A percentile compares a stretch with the other conserved stretches of the same genome.
Conservation (phyloP, 2,113 vertebrate genomes). For the Corynorhinus townsendii region DNA sequence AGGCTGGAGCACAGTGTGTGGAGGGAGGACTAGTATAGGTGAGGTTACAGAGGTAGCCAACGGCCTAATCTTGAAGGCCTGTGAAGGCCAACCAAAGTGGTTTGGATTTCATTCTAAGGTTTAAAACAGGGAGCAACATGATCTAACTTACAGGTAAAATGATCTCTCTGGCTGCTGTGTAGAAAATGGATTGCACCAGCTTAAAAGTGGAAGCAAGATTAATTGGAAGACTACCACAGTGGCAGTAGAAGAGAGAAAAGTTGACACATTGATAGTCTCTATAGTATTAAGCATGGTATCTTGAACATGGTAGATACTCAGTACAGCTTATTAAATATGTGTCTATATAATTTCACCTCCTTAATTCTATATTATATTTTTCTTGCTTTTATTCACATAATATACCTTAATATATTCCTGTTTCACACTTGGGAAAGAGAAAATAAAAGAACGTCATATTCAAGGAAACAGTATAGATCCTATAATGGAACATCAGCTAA, state of each 20-base stretch:
- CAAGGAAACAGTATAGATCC: not conserved
- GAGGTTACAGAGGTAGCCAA: not conserved
- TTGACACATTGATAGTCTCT: not conserved
- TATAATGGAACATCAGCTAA: not conserved
- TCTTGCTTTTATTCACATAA: not conserved
- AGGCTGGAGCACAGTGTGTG: not conserved
- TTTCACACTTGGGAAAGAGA: not conserved
- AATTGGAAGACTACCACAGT: not conserved
- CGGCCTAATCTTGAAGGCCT: not conserved
- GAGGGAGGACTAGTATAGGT: not conserved
- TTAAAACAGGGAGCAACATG: conserved; percentile 11
- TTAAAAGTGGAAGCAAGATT: conserved; percentile 27
- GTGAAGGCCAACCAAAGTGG: not conserved
- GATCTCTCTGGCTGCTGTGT: not conserved
- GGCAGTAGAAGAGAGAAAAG: not conserved
- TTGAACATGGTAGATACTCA: not conserved
- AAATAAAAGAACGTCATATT: not conserved
- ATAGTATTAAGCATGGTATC: not conserved
- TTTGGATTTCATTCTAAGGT: conserved; percentile 13
- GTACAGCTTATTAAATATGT: not conserved
- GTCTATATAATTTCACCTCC: not conserved
- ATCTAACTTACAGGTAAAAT: conserved; percentile 42
- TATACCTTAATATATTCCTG: not conserved
- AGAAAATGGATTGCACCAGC: not conserved
- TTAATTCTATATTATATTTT: not conserved